Base-by-base conservation (phyloP, 2,888 invertebrate genomes). In the Eristalis tenax region DNA sequence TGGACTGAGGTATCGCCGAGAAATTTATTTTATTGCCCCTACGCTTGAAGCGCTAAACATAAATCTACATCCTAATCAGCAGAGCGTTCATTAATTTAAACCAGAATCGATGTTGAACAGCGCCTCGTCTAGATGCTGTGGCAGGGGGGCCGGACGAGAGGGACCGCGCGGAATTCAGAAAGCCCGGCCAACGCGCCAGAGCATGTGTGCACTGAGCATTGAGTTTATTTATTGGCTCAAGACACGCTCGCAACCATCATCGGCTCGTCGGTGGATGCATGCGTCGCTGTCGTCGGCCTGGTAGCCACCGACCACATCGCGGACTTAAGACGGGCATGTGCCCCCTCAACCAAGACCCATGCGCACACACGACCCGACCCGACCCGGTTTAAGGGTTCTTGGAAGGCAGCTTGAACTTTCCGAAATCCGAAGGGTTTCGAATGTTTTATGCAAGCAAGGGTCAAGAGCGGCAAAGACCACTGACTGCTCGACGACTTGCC, bases 91-190 rank as follows among this genome's bases (percentile, higher is more conserved):
- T 86, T 86, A 82, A 86, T 86, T 83, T 86, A 43, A 86, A 70
- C 86, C 74, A 82, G 65, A 86, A 86, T 86, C 83, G 70, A 86
- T 86, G 86, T 82, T 86, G 82, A 86, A 82, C 86, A 86, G 78
- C 82, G 75, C 70, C 77, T 40, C 74, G 56, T 43, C 43, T n/a
- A 23, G 5, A 13, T 18, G 50, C 26, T 13, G 38, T 2, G 11
- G 35, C 23, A 40, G 73, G 64, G 22, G 23, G 26, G 70, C 1
- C 32, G 32, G 10, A 8, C 32, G 32, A 32, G n/a, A 18, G 56
- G 6, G 18, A 4, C 18, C 13, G 22, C 23, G n/a, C 38, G 38
- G 38, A 38, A 38, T 38, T 38, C 38, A 38, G 38, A 38, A 38
- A 38, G 35, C 70, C 63, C 4, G 32, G 32, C 32, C 43, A 28